Conservation (phyloP, 2,113 vertebrate species). For the Barnardius zonarius region DNA sequence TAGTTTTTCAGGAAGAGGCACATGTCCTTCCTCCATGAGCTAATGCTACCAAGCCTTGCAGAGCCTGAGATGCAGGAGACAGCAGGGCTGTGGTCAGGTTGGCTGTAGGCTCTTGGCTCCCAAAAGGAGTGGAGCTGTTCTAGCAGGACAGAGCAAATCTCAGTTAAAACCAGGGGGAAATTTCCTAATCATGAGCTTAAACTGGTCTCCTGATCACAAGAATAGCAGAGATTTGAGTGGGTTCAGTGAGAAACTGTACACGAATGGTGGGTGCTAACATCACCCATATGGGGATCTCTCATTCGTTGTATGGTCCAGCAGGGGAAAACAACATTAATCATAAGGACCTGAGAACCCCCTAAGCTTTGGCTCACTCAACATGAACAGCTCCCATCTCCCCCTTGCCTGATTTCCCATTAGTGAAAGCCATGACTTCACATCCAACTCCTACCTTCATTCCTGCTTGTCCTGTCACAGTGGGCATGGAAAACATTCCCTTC, state of each 20-base stretch:
- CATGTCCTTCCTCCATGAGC: background rate
- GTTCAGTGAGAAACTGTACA: background rate
- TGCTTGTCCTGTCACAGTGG: background rate
- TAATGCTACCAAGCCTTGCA: background rate
- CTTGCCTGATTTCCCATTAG: background rate
- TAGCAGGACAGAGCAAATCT: background rate
- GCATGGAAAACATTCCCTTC: background rate
- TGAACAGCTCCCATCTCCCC: background rate
- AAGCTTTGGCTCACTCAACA: background rate
- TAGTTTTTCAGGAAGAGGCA: background rate
- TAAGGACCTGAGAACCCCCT: background rate
- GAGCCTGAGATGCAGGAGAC: background rate
- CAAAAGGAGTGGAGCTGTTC: background rate
- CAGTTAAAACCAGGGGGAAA: background rate
- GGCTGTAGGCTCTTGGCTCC: background rate
- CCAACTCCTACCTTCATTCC: background rate
- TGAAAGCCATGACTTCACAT: background rate
- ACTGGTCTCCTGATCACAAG: background rate
- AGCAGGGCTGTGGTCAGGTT: background rate
- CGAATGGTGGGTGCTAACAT: background rate
- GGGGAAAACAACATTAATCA: background rate
- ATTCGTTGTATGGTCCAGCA: background rate
- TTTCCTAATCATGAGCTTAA: background rate
- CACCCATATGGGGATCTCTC: background rate
- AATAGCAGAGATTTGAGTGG: background rate